A percentile compares a stretch with the other conserved stretches of the same genome.
These are phyloP conservation scores for Nycticebus coucang DNA, from an alignment of 2,113 vertebrate genomes.

Conservation along the genomic window DNA sequence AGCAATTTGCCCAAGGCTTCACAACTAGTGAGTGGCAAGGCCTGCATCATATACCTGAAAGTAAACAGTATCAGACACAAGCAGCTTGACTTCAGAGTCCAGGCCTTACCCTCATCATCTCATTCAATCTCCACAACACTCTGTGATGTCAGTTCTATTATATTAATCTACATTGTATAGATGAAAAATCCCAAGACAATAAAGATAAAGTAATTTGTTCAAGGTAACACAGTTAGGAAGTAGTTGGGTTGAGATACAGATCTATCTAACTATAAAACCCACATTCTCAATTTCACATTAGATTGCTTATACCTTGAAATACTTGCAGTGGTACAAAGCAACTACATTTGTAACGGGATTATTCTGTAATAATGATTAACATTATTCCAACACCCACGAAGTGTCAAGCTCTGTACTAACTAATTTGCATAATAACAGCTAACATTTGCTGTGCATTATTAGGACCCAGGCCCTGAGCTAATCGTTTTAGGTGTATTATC, in stretches of 20 bases:
- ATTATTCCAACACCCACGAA: slow-evolving; percentile 7
- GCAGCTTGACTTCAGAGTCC: background rate
- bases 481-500: background rate
- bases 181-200: background rate
- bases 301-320: background rate
- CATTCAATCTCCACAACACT: background rate
- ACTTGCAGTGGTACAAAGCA: slow-evolving; percentile 21
- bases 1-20: background rate
- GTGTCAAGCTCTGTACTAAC: background rate
- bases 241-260: background rate
- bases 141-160: background rate
- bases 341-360: slow-evolving; percentile 33
- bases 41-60: background rate
- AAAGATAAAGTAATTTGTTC: background rate
- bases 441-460: background rate
- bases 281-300: background rate
- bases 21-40: background rate
- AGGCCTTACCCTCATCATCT: background rate
- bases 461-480: background rate
- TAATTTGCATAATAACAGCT: slow-evolving; percentile 52
- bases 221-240: background rate
- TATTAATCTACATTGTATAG: background rate
- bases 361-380: slow-evolving; percentile 29
- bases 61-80: slow-evolving; percentile 13
- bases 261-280: background rate